phyloP scores from a whole-genome alignment of 2,888 invertebrate species.

The Sphinx pinastri region DNA sequence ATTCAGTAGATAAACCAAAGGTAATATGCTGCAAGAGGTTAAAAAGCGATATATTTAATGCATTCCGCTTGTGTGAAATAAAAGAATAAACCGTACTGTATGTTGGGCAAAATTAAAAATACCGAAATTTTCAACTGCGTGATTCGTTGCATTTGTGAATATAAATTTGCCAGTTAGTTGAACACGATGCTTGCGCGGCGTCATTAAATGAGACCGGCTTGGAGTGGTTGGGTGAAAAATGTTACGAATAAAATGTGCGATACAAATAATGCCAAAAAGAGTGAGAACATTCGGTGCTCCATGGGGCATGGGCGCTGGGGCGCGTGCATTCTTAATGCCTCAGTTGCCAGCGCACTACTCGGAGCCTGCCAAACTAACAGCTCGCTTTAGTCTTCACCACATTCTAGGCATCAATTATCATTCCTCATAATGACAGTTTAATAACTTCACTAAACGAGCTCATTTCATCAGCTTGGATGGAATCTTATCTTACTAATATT shows the following conservation, averaged over 20 bases:
- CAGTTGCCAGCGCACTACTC: constrained; percentile 8
- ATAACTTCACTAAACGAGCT: constrained; percentile 36
- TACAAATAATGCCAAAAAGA: constrained; percentile 36
- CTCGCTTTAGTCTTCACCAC: neutral
- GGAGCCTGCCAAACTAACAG: neutral
- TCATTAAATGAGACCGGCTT: constrained; percentile 40
- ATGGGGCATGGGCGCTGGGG: constrained; percentile 32
- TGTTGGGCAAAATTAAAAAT: constrained; percentile 28
- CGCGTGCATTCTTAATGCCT: constrained; percentile 44
- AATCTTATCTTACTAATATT: too few relatives aligned
- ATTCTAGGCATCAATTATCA: constrained; percentile 38
- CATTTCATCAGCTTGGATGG: constrained; percentile 27
- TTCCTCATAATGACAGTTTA: constrained; percentile 39
- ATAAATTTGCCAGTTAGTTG: constrained; percentile 34
- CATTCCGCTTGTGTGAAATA: neutral
- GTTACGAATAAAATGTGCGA: constrained; percentile 41
- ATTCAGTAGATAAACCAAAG: too few relatives aligned
- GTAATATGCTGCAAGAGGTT: too few relatives aligned
- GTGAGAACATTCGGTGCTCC: constrained; percentile 44
- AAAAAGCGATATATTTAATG: too few relatives aligned
- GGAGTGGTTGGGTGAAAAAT: constrained; percentile 37
- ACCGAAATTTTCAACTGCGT: constrained; percentile 29
- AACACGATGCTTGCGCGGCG: constrained; percentile 36
- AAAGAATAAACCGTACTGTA: neutral
- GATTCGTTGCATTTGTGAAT: constrained; percentile 33